A percentile compares a stretch with the other conserved stretches of the same genome.
Conservation (phyloP, 2,113 vertebrate species). For the Pteronura brasiliensis region DNA sequence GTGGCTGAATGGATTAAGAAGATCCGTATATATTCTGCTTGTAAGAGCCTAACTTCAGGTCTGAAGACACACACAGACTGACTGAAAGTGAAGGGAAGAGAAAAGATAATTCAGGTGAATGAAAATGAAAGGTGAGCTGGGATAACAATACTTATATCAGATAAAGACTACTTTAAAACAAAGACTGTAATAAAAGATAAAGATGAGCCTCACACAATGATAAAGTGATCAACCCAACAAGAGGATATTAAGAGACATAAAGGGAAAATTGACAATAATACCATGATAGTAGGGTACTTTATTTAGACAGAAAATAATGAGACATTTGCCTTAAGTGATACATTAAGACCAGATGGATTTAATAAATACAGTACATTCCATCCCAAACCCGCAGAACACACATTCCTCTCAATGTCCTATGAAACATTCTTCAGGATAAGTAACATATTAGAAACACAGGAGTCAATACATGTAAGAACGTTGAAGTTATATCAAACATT, state of each 20-base stretch:
- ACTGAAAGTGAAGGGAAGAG: neutral
- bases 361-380: neutral
- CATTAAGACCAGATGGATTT: neutral
- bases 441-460: neutral
- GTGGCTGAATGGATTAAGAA: neutral
- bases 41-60: neutral
- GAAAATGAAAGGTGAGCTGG: neutral
- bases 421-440: neutral
- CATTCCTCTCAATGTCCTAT: neutral
- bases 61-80: neutral
- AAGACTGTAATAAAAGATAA: neutral
- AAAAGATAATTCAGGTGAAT: neutral
- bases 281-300: neutral
- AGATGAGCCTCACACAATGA: neutral
- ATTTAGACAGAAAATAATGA: neutral
- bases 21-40: neutral
- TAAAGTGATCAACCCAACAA: neutral
- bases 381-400: neutral
- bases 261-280: neutral
- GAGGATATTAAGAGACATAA: neutral
- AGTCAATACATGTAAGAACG: neutral
- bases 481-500: neutral
- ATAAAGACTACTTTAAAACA: neutral
- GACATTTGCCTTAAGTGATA: neutral
- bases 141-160: neutral